A percentile compares a stretch with the other conserved stretches of the same genome.
These are phyloP conservation scores for Carlito syrichta DNA, from an alignment of 2,113 vertebrate species.

Conservation along the genomic window DNA sequence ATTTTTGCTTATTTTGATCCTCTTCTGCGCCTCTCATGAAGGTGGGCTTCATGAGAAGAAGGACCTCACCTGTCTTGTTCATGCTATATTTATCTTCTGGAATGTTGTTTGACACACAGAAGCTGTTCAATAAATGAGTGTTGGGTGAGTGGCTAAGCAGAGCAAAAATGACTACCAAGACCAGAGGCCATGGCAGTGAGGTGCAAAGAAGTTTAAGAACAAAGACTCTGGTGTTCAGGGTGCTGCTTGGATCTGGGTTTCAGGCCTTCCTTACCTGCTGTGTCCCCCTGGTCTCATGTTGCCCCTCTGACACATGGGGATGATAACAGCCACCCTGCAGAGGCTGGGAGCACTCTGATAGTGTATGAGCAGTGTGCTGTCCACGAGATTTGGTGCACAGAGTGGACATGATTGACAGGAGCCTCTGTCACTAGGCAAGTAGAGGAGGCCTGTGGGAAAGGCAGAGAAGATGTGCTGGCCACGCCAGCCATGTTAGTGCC, in stretches of 20 bases:
- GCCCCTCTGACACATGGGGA: neutral
- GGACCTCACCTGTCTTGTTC: neutral
- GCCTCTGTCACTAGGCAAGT: neutral
- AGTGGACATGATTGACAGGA: fast-evolving
- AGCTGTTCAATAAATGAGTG: neutral
- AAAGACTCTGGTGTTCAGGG: neutral
- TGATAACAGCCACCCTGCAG: neutral
- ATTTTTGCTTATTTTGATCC: neutral
- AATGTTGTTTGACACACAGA: fast-evolving
- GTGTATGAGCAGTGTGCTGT: no score
- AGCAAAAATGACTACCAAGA: neutral
- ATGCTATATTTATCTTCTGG: fast-evolving
- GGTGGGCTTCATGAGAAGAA: neutral
- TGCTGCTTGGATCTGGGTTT: no score
- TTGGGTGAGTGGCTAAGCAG: neutral
- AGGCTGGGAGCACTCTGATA: neutral
- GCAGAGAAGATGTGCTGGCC: neutral
- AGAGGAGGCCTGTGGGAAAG: neutral
- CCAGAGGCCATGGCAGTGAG: neutral
- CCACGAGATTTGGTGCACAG: neutral
- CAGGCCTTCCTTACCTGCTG: neutral
- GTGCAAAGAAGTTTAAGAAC: neutral
- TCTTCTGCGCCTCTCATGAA: fast-evolving
- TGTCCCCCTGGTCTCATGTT: no score
- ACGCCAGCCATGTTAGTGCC: fast-evolving